Evolutionary conservation across 2,113 vertebrate genomes (phyloP).

Genomic region (Athene cunicularia): DNA sequence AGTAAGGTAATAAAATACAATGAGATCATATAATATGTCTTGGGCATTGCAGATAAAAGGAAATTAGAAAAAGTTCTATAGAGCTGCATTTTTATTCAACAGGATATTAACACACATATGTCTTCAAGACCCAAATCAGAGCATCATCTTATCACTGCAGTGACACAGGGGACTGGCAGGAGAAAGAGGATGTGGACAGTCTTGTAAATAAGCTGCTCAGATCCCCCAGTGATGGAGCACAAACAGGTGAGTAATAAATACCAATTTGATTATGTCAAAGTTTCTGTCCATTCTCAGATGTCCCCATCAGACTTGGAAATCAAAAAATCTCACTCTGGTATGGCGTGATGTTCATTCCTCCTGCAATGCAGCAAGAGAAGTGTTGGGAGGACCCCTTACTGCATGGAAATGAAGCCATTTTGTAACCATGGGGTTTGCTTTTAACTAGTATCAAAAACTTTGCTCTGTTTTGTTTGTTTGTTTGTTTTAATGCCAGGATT

Average conservation of each 20-base stretch:
- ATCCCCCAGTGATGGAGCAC: background rate
- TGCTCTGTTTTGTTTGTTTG: background rate
- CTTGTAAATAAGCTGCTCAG: background rate
- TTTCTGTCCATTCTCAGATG: background rate
- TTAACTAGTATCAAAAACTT: background rate
- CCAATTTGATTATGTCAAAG: background rate
- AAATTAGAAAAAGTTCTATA: slow-evolving; percentile 64
- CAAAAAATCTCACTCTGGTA: background rate
- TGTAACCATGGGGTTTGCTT: background rate
- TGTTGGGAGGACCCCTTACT: background rate
- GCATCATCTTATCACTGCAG: slow-evolving; percentile 49
- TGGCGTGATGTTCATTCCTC: background rate
- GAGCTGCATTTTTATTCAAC: slow-evolving; percentile 53
- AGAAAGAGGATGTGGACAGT: background rate
- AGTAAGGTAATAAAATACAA: slow-evolving; percentile 63
- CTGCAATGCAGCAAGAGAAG: background rate
- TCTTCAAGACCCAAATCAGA: slow-evolving; percentile 33
- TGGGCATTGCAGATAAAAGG: slow-evolving; percentile 51
- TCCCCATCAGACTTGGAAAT: background rate
- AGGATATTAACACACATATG: slow-evolving; percentile 69
- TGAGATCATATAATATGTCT: slow-evolving; percentile 38
- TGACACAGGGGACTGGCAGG: background rate
- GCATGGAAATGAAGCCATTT: background rate
- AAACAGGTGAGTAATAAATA: background rate
- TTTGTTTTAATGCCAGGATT: too few species aligned